Evolutionary conservation across 30 jellyfish, hydroid and myxozoan genomes (phyloP), one percentile per base, ranked within the genome.

Genomic region (Clytia hemisphaerica): DNA sequence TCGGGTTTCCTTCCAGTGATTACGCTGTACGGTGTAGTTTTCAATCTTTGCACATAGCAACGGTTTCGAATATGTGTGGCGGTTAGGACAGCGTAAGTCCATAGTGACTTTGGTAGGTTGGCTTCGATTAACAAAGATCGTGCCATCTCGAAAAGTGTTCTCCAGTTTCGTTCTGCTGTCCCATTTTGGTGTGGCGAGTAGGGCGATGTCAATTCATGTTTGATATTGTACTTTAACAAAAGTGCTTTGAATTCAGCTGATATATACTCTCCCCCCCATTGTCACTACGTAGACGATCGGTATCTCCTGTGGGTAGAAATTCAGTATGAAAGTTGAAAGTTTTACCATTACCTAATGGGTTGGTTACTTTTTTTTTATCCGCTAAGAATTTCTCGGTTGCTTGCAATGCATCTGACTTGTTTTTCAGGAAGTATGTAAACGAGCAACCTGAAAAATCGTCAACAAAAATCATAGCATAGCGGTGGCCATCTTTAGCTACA

Each of bases 401-500:
- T 51, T 51, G 51, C 10, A 55, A 62, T 29, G 86, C 86, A 30
- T 75, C 90, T 1, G 84, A 50, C 34, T 75, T 62, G 25, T 51
- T 34, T 42, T 73, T 58, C 77, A 74, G 45, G 50, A 74, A 59
- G 38, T 74, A 74, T 1, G 86, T 60, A 22, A 74, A 74, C 19
- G 61, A 58, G 30, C 85, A 74, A 1, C 85, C 71, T 21, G 87
- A 58, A 32, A 33, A 76, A 38, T 76, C 78, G 59, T 76, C 85
- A 6, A 48, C 64, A 37, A 76, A 76, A 3, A 33, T 67, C 40
- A 76, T 62, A 22, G 90, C 90, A 35, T 46, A 76, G 66, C 60
- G 30, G 67, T 25, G 47, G 12, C 90, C 86, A 34, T 65, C 88
- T 40, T 37, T 76, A 4, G 78, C 90, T 4, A 65, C 63, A 1